Conservation (phyloP, 2,888 invertebrate genomes). For the Zygogramma bicolorata region DNA sequence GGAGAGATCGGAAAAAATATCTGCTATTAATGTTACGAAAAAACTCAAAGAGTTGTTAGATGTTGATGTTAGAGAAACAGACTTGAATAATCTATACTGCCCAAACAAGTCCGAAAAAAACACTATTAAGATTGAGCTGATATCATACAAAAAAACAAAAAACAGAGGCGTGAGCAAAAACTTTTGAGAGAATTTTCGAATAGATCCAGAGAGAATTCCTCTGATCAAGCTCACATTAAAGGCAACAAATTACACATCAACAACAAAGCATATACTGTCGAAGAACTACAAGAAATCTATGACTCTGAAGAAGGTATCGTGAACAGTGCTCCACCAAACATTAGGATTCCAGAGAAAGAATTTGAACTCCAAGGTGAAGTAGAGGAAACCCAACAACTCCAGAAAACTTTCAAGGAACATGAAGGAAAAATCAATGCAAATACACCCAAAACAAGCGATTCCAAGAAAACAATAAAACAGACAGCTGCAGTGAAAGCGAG, state of each 20-base stretch:
- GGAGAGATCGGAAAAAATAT: too few species aligned
- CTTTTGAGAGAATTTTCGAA: constrained; percentile 1
- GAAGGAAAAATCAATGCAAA: neutral
- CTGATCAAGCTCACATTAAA: constrained; percentile 7
- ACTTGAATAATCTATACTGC: too few species aligned
- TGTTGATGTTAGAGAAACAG: too few species aligned
- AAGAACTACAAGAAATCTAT: constrained; percentile 10
- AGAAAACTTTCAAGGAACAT: neutral
- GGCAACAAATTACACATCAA: too few species aligned
- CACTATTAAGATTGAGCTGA: too few species aligned
- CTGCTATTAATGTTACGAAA: too few species aligned
- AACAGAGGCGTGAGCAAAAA: constrained; percentile 17
- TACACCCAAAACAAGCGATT: constrained; percentile 3
- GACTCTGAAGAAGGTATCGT: neutral
- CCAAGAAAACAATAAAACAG: constrained; percentile 5
- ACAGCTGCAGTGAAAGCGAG: neutral
- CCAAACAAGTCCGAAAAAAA: too few species aligned
- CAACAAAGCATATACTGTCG: too few species aligned
- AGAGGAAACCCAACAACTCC: neutral
- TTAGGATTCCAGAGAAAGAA: neutral
- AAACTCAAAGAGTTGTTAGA: too few species aligned
- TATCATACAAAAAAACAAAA: too few species aligned
- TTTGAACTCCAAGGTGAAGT: constrained; percentile 2
- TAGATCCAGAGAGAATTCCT: constrained; percentile 10
- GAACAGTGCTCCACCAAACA: constrained; percentile 19